Evolutionary conservation across 2,113 vertebrate species (phyloP).

Genomic region (Trachemys scripta): DNA sequence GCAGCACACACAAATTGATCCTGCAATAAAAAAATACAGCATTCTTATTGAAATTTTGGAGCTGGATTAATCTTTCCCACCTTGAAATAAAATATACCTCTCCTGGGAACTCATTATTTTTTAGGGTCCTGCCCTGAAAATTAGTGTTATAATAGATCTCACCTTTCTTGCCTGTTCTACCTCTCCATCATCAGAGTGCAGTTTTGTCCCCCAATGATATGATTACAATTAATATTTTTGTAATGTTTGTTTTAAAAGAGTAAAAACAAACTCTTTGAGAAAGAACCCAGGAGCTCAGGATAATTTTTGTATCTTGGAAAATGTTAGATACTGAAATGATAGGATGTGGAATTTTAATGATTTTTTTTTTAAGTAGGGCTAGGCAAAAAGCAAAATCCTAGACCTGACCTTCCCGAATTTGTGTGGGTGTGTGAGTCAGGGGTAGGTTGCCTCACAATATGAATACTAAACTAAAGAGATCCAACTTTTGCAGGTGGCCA

Average conservation of each 20-base stretch:
- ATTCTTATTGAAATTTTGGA: conserved; percentile 32
- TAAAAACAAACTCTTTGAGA: neutral
- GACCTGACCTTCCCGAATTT: neutral
- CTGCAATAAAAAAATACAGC: conserved; percentile 36
- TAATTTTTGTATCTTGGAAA: conserved; percentile 18
- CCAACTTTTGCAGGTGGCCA: neutral
- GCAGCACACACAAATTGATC: conserved; percentile 26
- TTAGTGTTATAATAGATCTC: conserved; percentile 29
- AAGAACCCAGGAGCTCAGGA: neutral
- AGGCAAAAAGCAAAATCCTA: neutral
- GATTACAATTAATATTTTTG: conserved; percentile 17
- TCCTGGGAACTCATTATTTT: conserved; percentile 71
- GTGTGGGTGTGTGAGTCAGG: conserved; percentile 1
- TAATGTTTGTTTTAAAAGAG: conserved; percentile 31
- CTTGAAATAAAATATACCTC: conserved; percentile 43
- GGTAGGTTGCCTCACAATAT: neutral
- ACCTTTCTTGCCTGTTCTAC: neutral
- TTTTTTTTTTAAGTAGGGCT: neutral
- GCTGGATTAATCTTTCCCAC: conserved; percentile 55
- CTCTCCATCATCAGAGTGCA: neutral
- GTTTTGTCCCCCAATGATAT: neutral
- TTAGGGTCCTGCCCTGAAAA: conserved; percentile 56
- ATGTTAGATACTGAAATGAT: neutral
- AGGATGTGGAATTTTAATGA: neutral
- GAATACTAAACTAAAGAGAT: neutral